Percentiles rank a stretch among this genome's conserved stretches.
Conservation (phyloP, 2,888 invertebrate species). For the Ochropleura leucogaster region DNA sequence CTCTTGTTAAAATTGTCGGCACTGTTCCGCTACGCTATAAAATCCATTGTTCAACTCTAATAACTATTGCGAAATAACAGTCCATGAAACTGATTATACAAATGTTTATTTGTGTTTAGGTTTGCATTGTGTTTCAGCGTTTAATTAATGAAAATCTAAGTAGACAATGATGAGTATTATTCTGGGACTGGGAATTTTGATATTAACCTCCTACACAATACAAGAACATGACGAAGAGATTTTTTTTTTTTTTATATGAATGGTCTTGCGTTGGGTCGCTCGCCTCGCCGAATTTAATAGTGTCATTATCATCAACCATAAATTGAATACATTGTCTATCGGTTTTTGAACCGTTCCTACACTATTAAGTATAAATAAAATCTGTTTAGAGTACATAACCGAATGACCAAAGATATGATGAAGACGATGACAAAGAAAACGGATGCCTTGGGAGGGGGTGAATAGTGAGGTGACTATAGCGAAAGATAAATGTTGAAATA, state of each 20-base stretch:
- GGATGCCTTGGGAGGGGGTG: neutral
- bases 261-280: too few relatives aligned
- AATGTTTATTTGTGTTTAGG: conserved; percentile 40
- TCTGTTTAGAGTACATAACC: neutral
- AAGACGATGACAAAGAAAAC: neutral
- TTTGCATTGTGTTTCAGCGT: conserved; percentile 42
- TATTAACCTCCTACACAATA: neutral
- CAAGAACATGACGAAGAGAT: neutral
- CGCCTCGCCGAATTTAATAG: neutral
- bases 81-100: conserved; percentile 81
- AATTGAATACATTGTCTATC: neutral
- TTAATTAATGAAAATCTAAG: conserved; percentile 10
- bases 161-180: neutral
- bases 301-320: neutral
- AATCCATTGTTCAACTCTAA: conserved; percentile 88
- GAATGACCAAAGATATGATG: neutral
- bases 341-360: neutral
- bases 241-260: neutral
- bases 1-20: conserved; percentile 88
- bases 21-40: conserved; percentile 86
- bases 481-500: neutral
- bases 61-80: conserved; percentile 89
- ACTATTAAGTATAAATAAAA: neutral
- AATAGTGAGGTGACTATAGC: neutral
- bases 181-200: neutral